Evolutionary conservation across 2,888 invertebrate genomes (phyloP).

Genomic region (Teleogryllus oceanicus): DNA sequence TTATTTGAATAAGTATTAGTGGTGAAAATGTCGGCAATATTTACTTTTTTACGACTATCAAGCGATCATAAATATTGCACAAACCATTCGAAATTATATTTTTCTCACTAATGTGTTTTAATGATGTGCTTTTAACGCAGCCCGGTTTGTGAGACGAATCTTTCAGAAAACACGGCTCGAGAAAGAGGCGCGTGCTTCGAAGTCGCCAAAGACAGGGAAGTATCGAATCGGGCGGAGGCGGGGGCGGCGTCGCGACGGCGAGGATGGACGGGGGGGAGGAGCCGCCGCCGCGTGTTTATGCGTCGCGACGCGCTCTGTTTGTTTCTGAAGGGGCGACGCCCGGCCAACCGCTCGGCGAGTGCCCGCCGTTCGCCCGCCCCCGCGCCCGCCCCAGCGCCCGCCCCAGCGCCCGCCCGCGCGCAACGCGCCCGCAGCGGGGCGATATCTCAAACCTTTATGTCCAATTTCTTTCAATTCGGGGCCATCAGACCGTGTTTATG

Average conservation of each 20-base stretch:
- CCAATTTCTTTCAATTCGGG: conserved; percentile 1
- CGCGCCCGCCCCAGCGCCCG: neutral
- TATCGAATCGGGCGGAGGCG: too few relatives aligned
- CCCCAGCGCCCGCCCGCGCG: neutral
- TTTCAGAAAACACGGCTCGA: too few relatives aligned
- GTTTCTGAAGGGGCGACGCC: neutral
- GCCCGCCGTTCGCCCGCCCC: neutral
- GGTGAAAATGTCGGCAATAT: too few relatives aligned
- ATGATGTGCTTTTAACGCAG: too few relatives aligned
- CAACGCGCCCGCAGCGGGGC: neutral
- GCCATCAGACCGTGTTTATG: conserved; percentile 18
- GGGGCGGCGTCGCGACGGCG: neutral
- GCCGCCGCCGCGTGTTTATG: conserved; percentile 1
- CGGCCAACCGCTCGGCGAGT: neutral
- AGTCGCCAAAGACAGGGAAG: too few relatives aligned
- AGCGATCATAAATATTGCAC: too few relatives aligned
- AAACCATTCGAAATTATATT: too few relatives aligned
- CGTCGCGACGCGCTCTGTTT: conserved; percentile 7
- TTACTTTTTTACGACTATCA: too few relatives aligned
- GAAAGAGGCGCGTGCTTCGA: too few relatives aligned
- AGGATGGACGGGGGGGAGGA: neutral
- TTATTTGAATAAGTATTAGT: too few relatives aligned
- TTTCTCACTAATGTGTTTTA: too few relatives aligned
- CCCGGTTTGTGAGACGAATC: too few relatives aligned
- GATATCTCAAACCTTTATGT: conserved; percentile 18